Evolutionary conservation across 2,113 vertebrate genomes (phyloP).

Genomic region (Psettodes erumei): DNA sequence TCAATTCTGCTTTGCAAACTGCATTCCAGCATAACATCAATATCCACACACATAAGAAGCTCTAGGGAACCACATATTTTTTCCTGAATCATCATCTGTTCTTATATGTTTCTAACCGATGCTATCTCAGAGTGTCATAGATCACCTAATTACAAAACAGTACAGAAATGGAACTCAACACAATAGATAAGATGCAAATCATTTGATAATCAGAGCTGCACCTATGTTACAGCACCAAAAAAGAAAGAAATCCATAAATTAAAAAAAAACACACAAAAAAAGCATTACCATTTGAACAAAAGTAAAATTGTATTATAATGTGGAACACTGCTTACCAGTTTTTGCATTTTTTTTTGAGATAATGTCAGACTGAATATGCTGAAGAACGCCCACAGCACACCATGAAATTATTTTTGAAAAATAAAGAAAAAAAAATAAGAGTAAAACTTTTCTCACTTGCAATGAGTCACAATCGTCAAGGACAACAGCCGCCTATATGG

Average conservation of each 20-base stretch:
- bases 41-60: background rate
- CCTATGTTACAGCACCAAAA: background rate
- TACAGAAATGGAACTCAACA: background rate
- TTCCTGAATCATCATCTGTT: background rate
- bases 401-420: slow-evolving; percentile 21
- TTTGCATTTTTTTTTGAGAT: background rate
- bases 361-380: slow-evolving; percentile 2
- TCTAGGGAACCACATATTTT: background rate
- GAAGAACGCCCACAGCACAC: slow-evolving; percentile 20
- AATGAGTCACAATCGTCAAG: slow-evolving; percentile 62
- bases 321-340: slow-evolving; percentile 24
- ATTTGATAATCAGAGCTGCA: background rate
- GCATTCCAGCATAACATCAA: slow-evolving; percentile 8
- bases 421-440: background rate
- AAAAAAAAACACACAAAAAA: background rate
- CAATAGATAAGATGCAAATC: background rate
- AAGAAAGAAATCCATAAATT: background rate
- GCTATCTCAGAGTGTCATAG: background rate
- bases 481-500: slow-evolving; percentile 57
- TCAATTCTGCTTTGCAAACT: slow-evolving; percentile 12
- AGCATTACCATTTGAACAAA: background rate
- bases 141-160: background rate
- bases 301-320: background rate
- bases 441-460: slow-evolving; percentile 62
- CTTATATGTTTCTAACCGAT: background rate